Evolutionary conservation across 2,888 invertebrate genomes (phyloP).

Genomic region (Nephrotoma appendiculata): DNA sequence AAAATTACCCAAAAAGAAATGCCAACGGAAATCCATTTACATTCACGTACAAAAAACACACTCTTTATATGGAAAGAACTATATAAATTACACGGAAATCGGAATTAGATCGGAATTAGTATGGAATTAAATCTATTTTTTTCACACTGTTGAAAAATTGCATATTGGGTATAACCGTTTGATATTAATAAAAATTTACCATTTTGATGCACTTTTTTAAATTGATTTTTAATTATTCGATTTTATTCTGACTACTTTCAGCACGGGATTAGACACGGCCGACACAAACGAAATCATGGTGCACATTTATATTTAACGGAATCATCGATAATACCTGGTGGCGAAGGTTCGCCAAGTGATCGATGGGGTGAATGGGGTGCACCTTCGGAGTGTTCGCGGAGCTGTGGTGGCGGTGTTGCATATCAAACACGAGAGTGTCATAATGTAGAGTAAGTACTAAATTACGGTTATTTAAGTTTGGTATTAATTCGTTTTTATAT

Average conservation of each 20-base stretch:
- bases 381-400: conserved; percentile 71
- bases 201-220: no score
- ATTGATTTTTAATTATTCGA: not conserved
- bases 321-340: conserved; percentile 54
- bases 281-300: conserved; percentile 66
- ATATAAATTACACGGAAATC: no score
- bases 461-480: not conserved
- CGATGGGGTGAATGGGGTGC: conserved; percentile 76
- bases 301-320: conserved; percentile 57
- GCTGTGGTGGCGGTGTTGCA: conserved; percentile 88
- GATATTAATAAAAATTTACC: no score
- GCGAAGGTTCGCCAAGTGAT: conserved; percentile 44
- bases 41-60: no score
- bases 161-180: no score
- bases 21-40: no score
- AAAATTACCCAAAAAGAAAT: no score
- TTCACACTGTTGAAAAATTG: no score
- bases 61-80: no score
- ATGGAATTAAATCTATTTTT: no score
- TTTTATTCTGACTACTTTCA: conserved; percentile 29
- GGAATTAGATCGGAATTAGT: no score
- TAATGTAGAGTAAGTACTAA: conserved; percentile 37
- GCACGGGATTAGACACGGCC: conserved; percentile 39
- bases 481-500: not conserved
- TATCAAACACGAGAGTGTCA: conserved; percentile 68